Evolutionary conservation across 1,140 invertebrate species (phyloP).

Genomic region (Drosophila kurseongensis): DNA sequence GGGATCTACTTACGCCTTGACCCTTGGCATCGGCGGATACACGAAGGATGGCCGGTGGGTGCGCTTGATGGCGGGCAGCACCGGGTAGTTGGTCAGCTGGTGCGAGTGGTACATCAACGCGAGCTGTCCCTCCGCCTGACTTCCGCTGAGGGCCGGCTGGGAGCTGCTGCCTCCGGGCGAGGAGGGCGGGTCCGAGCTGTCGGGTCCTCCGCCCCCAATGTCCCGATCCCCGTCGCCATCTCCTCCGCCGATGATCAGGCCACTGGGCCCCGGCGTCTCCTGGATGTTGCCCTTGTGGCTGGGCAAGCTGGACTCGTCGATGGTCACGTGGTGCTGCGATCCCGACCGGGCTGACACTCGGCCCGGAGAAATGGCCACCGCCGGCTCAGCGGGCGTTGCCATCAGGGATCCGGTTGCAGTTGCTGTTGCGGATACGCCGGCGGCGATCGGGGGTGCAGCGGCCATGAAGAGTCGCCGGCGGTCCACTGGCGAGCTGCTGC

Average conservation of each 20-base stretch:
- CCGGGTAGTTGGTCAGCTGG: constrained; percentile 80
- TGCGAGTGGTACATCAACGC: constrained; percentile 83
- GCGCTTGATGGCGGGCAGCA: constrained; percentile 80
- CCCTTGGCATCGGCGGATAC: constrained; percentile 79
- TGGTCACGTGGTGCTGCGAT: constrained; percentile 82
- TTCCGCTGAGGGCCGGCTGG: constrained; percentile 52
- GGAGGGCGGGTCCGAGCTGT: constrained; percentile 80
- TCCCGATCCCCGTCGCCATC: constrained; percentile 53
- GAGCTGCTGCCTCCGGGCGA: constrained; percentile 63
- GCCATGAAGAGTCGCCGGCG: constrained; percentile 5
- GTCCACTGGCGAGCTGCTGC: constrained; percentile 5
- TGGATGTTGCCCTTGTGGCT: constrained; percentile 48
- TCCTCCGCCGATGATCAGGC: constrained; percentile 61
- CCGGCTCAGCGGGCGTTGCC: constrained; percentile 17
- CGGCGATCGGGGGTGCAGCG: no score
- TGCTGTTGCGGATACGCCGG: no score
- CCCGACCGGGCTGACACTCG: constrained; percentile 70
- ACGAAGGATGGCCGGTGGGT: constrained; percentile 83
- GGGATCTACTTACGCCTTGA: constrained; percentile 74
- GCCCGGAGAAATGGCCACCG: constrained; percentile 88
- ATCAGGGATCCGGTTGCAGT: constrained; percentile 12
- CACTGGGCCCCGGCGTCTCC: constrained; percentile 59
- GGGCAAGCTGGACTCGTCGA: constrained; percentile 82
- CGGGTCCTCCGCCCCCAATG: constrained; percentile 44
- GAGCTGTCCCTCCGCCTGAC: constrained; percentile 68